A percentile compares a stretch with the other conserved stretches of the same genome.
Evolutionary conservation across 2,113 vertebrate species (phyloP).

Genomic region (Gracilinanus agilis): DNA sequence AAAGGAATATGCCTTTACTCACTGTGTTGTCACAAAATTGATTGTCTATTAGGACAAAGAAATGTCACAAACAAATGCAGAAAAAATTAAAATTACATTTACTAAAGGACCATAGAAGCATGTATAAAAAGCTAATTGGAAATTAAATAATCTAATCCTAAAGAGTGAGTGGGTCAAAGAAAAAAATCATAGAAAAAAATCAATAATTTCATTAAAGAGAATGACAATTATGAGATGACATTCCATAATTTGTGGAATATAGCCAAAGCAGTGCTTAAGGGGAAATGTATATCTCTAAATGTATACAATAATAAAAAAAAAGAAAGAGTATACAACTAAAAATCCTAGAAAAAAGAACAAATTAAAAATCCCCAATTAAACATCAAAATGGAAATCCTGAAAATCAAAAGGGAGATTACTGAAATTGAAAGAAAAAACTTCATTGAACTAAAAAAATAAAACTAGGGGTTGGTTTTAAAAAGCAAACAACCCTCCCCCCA

Average conservation of each 20-base stretch:
- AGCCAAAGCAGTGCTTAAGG: not conserved
- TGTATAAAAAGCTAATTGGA: not conserved
- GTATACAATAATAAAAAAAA: not conserved
- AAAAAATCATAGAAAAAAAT: not conserved
- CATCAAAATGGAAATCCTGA: not conserved
- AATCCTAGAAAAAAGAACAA: not conserved
- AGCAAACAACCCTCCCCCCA: too few species aligned
- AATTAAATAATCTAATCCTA: not conserved
- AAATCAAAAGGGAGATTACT: not conserved
- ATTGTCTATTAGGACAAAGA: too few species aligned
- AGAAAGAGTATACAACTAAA: not conserved
- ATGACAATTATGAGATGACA: not conserved
- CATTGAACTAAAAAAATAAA: not conserved
- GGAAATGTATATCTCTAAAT: not conserved
- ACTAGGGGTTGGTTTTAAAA: not conserved
- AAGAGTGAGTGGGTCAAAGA: not conserved
- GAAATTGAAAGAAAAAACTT: not conserved
- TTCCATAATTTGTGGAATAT: not conserved
- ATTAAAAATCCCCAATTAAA: not conserved
- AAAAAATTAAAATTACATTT: too few species aligned
- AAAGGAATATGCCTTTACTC: not conserved
- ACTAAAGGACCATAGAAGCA: too few species aligned
- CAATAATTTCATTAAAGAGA: not conserved
- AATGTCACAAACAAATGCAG: too few species aligned
- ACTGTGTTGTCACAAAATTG: too few species aligned